Evolutionary conservation across 2,888 invertebrate genomes (phyloP), one percentile per base, ranked within the genome.

Genomic region (Noctua fimbriata): DNA sequence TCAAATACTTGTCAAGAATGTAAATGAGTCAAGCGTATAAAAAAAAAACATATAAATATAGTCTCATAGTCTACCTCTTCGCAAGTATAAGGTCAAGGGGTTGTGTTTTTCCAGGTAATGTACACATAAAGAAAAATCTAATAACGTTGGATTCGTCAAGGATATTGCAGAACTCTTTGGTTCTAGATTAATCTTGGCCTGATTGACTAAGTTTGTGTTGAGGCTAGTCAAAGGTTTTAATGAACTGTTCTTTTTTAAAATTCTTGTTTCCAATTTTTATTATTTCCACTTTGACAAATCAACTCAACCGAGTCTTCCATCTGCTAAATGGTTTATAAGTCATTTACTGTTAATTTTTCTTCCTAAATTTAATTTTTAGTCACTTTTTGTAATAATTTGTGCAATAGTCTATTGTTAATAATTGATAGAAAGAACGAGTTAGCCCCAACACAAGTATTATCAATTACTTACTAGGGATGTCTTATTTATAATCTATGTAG

Each of bases 71-170:
- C 28, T 5, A 28, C 55, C n/a, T 58, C 2, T 18, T n/a, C 2
- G 7, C 6, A 65, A 16, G n/a, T 44, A 55, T 65, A 28, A 28
- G 81, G 65, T 79, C 72, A 81, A 55, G 28, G 21, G 41, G 24
- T 32, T 52, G 28, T 24, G 16, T 66, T 78, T 77, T 69, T n/a
- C 49, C n/a, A 47, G 4, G 55, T n/a, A 24, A 69, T 21, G 24
- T 18, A 21, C 18, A 32, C 12, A 44, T 2, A 63, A 60, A 80
- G 60, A 60, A 63, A 81, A 81, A 63, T 41, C 41, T 12, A 69
- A 44, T 47, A 69, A 49, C n/a, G 6, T 16, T 41, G 10, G 52
- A 41, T 69, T 69, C 0, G 14, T 69, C 41, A 80, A 52, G 49
- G 28, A 80, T 60, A n/a, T n/a, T 58, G 1, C 18, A 21, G 21